Conservation (phyloP, 2,113 vertebrate species). For the Pedetes capensis region DNA sequence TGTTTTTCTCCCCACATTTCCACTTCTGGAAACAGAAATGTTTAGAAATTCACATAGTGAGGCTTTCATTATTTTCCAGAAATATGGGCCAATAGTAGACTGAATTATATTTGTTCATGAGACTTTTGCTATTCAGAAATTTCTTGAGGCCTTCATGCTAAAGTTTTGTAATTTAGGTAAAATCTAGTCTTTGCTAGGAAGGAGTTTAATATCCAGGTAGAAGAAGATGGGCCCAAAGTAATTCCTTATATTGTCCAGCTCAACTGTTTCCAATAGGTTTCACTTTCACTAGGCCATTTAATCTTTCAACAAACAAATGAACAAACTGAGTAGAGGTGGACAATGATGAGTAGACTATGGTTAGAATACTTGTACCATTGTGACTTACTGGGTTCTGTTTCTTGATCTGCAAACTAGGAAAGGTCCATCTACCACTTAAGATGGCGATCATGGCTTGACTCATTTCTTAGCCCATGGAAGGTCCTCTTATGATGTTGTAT, state of each 20-base stretch:
- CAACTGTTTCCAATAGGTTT: background rate
- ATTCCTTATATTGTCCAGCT: background rate
- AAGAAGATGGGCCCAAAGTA: background rate
- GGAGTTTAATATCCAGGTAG: background rate
- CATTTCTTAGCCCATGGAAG: background rate
- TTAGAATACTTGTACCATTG: too few relatives aligned
- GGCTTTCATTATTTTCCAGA: background rate
- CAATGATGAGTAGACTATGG: background rate
- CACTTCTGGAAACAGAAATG: background rate
- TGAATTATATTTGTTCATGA: background rate
- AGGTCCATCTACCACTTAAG: background rate
- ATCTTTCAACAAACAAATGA: background rate
- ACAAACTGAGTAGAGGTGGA: too few relatives aligned
- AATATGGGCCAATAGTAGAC: background rate
- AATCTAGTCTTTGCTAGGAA: background rate
- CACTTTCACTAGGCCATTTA: background rate
- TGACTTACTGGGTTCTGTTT: background rate
- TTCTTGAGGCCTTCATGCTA: background rate
- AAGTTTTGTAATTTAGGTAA: background rate
- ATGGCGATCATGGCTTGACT: background rate
- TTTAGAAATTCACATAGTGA: background rate
- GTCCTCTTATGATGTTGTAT: accelerated
- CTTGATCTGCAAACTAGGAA: background rate
- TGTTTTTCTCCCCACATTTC: background rate
- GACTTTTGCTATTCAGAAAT: background rate